Evolutionary conservation across 2,888 invertebrate genomes (phyloP), one percentile per base, ranked within the genome.

Genomic region (Bombyx huttoni): DNA sequence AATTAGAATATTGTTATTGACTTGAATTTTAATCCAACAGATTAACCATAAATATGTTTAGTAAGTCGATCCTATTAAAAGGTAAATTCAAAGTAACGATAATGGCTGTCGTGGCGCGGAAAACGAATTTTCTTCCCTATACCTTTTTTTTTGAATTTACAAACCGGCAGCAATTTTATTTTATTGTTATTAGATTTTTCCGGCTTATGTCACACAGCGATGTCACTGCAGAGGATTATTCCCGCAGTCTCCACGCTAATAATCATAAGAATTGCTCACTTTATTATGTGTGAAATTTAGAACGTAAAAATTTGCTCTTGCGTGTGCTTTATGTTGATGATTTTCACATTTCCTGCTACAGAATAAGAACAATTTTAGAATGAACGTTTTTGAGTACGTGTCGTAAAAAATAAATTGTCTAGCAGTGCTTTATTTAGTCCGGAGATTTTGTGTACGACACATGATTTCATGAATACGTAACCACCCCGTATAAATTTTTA

Each of bases 141-240:
- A 73, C 78, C 68, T 24, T 83, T 83, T 83, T 83, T 81, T 85
- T 81, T 80, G 80, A 86, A 87, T 84, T 83, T 84, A 83, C 86
- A 87, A 86, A 87, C 82, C 80, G 79, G 74, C 71, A 65, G 86
- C 89, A 88, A 88, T 88, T 87, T 81, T 85, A 84, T 87, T 88
- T 88, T 88, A 88, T 87, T 88, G 88, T 87, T 87, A 88, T 88
- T 85, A 87, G 85, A 87, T 85, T 88, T 86, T 88, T 85, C 83
- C 84, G 84, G 87, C 75, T 88, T 86, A 86, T 82, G 88, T 88
- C 88, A 86, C 84, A 78, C 78, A 68, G 75, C 73, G 70, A 70
- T 76, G 85, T 81, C 81, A 79, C 78, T 70, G 81, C 73, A 68
- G 74, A 76, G 85, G 88, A 86, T 88, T 88, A 88, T 79, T 86